These are phyloP conservation scores for Eudemis profundana DNA, from an alignment of 2,888 invertebrate species.

Conservation along the genomic window DNA sequence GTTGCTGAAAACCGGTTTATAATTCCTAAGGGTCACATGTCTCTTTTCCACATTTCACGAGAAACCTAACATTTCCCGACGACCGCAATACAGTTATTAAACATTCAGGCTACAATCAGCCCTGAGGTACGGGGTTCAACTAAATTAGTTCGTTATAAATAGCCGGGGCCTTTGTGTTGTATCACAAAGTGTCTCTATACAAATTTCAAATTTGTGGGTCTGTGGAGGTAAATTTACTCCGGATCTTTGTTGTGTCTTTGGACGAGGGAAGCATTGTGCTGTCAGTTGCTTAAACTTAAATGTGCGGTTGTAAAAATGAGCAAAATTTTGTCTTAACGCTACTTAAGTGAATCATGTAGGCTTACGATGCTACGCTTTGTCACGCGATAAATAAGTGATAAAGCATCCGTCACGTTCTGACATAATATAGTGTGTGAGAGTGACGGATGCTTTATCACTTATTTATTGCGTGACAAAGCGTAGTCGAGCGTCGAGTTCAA, in stretches of 20 bases:
- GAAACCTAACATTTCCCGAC: background rate
- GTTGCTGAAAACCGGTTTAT: too few relatives aligned
- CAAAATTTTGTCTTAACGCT: too few relatives aligned
- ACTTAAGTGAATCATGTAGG: too few relatives aligned
- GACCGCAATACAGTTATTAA: constrained; percentile 22
- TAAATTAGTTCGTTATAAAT: constrained; percentile 32
- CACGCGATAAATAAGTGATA: too few relatives aligned
- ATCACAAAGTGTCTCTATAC: constrained; percentile 6
- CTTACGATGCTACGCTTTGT: too few relatives aligned
- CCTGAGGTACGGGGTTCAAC: constrained; percentile 13
- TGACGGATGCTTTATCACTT: too few relatives aligned
- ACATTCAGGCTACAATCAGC: constrained; percentile 21
- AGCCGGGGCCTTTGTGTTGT: constrained; percentile 23
- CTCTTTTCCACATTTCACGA: background rate
- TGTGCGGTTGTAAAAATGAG: background rate
- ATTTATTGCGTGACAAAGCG: too few relatives aligned
- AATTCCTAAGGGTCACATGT: background rate
- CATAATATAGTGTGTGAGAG: too few relatives aligned
- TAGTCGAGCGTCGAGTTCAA: too few relatives aligned
- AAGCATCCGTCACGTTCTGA: too few relatives aligned
- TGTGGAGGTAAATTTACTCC: background rate
- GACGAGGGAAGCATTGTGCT: background rate
- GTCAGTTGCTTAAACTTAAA: background rate
- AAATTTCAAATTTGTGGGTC: background rate
- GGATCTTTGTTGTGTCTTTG: background rate